phyloP scores from a whole-genome alignment of 2,113 vertebrate genomes.

The Plestiodon gilberti region DNA sequence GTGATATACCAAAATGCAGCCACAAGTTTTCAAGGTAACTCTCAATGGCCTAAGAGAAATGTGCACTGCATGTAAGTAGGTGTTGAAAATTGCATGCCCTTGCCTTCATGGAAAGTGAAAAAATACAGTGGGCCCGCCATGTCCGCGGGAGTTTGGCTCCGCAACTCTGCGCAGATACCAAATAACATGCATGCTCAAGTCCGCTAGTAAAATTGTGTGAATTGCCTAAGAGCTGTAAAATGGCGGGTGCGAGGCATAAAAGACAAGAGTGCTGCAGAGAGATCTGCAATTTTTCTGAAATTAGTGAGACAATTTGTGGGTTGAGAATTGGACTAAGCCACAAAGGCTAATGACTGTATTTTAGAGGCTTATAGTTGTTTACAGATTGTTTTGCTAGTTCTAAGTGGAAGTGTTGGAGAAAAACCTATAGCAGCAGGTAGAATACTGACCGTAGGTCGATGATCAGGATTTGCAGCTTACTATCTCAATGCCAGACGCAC shows the following conservation, averaged over 20 bases:
- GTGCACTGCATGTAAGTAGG: not conserved
- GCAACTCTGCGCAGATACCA: too few relatives aligned
- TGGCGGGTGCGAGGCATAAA: too few relatives aligned
- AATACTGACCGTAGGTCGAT: not conserved
- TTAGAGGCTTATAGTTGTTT: not conserved
- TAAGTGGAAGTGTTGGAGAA: conserved; percentile 15
- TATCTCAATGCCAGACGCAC: accelerated
- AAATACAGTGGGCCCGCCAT: too few relatives aligned
- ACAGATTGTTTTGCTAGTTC: conserved; percentile 5
- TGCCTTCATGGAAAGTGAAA: not conserved
- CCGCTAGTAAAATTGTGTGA: too few relatives aligned
- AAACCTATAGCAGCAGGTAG: conserved; percentile 1
- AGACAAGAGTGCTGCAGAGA: too few relatives aligned
- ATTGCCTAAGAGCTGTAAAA: too few relatives aligned
- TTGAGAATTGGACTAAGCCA: too few relatives aligned
- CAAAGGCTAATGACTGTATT: too few relatives aligned
- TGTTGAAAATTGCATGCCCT: too few relatives aligned
- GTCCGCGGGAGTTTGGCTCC: too few relatives aligned
- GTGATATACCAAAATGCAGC: conserved; percentile 92
- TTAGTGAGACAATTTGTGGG: too few relatives aligned
- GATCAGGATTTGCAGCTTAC: accelerated
- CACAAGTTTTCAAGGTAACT: conserved; percentile 89
- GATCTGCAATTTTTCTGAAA: not conserved
- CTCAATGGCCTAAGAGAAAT: not conserved
- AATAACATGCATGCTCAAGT: too few relatives aligned